Evolutionary conservation across 2,113 vertebrate genomes (phyloP).

Genomic region (Prionailurus viverrinus): DNA sequence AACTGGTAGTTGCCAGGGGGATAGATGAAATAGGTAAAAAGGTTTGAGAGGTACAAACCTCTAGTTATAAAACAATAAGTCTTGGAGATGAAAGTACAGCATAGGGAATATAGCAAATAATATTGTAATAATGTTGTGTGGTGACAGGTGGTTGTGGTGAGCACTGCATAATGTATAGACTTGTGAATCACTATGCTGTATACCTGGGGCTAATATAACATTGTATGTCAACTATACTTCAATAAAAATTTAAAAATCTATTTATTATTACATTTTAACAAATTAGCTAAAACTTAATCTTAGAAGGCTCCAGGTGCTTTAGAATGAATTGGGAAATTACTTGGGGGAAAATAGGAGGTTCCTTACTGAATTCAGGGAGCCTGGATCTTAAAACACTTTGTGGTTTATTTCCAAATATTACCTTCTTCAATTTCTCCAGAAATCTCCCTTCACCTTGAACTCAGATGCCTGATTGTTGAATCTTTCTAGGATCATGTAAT

Average conservation of each 20-base stretch:
- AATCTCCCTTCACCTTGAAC: neutral
- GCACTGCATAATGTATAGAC: neutral
- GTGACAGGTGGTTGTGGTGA: neutral
- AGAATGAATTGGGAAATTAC: neutral
- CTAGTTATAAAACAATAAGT: neutral
- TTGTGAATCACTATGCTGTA: neutral
- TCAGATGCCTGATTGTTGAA: conserved; percentile 22
- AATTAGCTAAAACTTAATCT: neutral
- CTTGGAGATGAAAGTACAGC: neutral
- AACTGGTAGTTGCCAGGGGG: neutral
- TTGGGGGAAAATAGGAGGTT: neutral
- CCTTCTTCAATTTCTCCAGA: neutral
- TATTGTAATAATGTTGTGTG: neutral
- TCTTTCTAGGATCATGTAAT: neutral
- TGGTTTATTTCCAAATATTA: conserved; percentile 21
- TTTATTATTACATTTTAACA: neutral
- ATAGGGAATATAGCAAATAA: neutral
- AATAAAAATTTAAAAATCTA: neutral
- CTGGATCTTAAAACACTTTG: neutral
- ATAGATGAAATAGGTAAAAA: neutral
- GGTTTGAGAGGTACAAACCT: neutral
- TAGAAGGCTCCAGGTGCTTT: neutral
- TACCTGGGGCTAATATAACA: neutral
- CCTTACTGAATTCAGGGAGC: neutral
- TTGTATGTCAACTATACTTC: neutral